Conservation (phyloP, 2,888 invertebrate genomes). For the Petrolisthes cinctipes region DNA sequence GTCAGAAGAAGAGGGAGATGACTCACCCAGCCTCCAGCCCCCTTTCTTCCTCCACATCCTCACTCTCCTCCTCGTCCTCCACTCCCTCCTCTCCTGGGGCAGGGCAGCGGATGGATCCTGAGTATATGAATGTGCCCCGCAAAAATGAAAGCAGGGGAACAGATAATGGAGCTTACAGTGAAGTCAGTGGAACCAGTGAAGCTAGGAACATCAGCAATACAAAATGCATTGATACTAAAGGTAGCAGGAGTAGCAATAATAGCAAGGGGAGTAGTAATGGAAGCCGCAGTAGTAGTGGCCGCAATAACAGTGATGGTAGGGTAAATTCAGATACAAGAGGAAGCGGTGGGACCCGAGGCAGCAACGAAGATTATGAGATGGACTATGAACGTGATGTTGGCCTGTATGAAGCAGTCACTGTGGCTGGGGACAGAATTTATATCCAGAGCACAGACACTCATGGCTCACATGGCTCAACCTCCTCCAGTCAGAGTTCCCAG, state of each 20-base stretch:
- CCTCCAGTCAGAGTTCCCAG: constrained; percentile 28
- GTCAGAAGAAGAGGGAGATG: constrained; percentile 38
- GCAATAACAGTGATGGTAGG: constrained; percentile 15
- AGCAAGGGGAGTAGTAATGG: background rate
- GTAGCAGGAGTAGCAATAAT: background rate
- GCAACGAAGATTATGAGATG: constrained; percentile 50
- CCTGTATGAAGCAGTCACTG: constrained; percentile 64
- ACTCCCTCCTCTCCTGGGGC: constrained; percentile 59
- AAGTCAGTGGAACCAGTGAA: background rate
- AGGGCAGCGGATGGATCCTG: constrained; percentile 61
- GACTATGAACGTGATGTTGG: constrained; percentile 64
- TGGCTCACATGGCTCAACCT: constrained; percentile 50
- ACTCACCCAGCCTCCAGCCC: constrained; percentile 48
- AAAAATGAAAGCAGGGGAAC: background rate
- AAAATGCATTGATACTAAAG: too few relatives aligned
- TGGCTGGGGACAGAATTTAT: constrained; percentile 63
- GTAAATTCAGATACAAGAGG: constrained; percentile 3
- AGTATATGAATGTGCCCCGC: constrained; percentile 60
- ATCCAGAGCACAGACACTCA: constrained; percentile 56
- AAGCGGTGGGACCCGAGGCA: constrained; percentile 39
- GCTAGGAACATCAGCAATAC: background rate
- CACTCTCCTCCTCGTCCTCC: constrained; percentile 61
- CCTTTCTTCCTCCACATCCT: constrained; percentile 60
- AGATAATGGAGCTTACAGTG: background rate
- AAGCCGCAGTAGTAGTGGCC: background rate